Conservation (phyloP, 2,888 invertebrate species). For the Nephrotoma guestfalica region DNA sequence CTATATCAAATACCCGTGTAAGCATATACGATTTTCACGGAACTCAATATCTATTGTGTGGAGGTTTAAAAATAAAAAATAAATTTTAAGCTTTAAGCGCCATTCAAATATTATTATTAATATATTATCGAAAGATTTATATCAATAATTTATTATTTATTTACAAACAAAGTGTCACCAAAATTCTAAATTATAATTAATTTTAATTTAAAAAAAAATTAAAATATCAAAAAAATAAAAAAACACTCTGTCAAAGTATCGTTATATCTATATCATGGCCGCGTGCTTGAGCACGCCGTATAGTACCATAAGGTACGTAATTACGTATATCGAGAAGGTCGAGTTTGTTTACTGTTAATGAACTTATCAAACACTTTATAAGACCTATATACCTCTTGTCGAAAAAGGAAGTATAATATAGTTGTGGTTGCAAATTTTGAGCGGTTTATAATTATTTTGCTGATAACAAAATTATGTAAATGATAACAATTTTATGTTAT, state of each 20-base stretch:
- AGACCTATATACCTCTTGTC: neutral
- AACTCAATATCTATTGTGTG: neutral
- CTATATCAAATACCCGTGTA: too few species aligned
- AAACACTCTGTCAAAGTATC: neutral
- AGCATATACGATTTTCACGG: neutral
- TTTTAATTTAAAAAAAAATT: neutral
- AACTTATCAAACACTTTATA: neutral
- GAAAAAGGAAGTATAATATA: neutral
- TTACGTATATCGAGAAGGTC: neutral
- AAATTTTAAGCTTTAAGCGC: neutral
- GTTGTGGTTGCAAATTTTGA: neutral
- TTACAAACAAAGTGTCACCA: neutral
- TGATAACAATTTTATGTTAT: too few species aligned
- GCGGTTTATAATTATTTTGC: too few species aligned
- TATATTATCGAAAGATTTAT: neutral
- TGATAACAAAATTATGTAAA: too few species aligned
- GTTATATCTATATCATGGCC: neutral
- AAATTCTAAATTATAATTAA: neutral
- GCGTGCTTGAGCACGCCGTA: neutral
- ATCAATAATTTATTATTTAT: neutral
- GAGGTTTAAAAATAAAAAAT: neutral
- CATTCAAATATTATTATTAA: neutral
- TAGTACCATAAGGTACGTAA: too few species aligned
- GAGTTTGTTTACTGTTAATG: neutral
- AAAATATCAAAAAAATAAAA: neutral